Evolutionary conservation across 2,797 vertebrate species (phyloP), one percentile per base, ranked within the genome.

Genomic region (Anguilla marmorata): DNA sequence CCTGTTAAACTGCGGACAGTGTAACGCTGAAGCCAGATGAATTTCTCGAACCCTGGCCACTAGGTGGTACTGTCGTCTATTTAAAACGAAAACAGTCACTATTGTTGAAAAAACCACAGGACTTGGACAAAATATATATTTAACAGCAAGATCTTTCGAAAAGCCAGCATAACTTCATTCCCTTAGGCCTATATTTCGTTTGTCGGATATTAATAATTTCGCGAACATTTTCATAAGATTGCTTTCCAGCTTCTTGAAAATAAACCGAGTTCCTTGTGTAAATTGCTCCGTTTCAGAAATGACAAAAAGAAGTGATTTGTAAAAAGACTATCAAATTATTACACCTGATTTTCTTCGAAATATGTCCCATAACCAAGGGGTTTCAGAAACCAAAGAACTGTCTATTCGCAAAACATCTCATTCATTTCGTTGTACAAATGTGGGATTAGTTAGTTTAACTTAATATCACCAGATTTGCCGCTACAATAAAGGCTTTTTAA

Each of bases 1-100:
- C 30, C 66, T 69, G 66, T 30, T 69, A 24, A 60, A 33, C 12
- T 37, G 27, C 3, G 3, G 30, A 12, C 69, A 14, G 69, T 30
- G 69, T 37, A 33, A 11, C 8, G 2, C 33, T 56, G 14, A 58
- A 58, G 37, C 16, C 30, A 76, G 27, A 7, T 30, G 16, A 79
- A 19, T 14, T 41, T 41, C 74, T 79, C 16, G 16, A 45, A 41
- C 6, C 14, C 33, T 79, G 19, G 33, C 74, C 74, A 37, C 74
- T 79, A 79, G 74, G 74, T 79, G 74, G 74, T 37, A 79, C 37
- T 45, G 33, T 21, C 33, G 74, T 19, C 74, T 79, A 37, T 79
- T 79, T 21, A 41, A 79, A 79, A 19, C 14, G 16, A 79, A 79
- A 16, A 41, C 74, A 45, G 16, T 72, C 69, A 72, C 56, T 58